Percentiles rank a stretch among this genome's conserved stretches.
phyloP scores from a whole-genome alignment of 2,113 vertebrate species.

The Dascyllus trimaculatus region DNA sequence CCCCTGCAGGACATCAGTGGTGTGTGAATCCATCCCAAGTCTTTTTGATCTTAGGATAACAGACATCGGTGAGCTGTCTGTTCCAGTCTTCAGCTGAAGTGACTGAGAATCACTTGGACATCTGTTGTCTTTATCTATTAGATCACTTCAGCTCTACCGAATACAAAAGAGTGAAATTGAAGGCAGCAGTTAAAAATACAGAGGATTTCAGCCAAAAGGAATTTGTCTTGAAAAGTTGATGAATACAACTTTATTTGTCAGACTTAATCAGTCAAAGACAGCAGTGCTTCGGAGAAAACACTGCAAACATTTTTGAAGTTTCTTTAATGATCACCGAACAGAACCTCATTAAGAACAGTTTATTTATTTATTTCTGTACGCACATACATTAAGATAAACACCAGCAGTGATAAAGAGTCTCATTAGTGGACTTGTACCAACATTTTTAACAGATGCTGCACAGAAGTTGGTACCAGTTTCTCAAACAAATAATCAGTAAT shows the following conservation, averaged over 20 bases:
- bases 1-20: conserved; percentile 13
- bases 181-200: conserved; percentile 2
- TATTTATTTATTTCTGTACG: background rate
- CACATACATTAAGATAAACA: background rate
- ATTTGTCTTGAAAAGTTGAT: conserved; percentile 13
- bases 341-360: background rate
- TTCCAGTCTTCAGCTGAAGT: conserved; percentile 39
- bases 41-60: conserved; percentile 48
- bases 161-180: conserved; percentile 3
- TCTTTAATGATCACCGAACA: background rate
- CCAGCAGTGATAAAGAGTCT: too few species aligned
- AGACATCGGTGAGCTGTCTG: conserved; percentile 53
- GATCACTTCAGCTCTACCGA: conserved; percentile 13
- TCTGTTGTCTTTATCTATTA: conserved; percentile 60
- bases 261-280: conserved; percentile 3
- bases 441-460: background rate
- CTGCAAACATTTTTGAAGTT: background rate
- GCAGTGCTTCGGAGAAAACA: background rate
- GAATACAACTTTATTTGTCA: conserved; percentile 22
- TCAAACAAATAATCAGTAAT: too few species aligned
- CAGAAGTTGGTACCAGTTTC: background rate
- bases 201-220: background rate
- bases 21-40: conserved; percentile 15
- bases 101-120: conserved; percentile 52
- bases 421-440: background rate